These are phyloP conservation scores for Ammodramus savannarum DNA, from an alignment of 2,113 vertebrate genomes.

Conservation along the genomic window DNA sequence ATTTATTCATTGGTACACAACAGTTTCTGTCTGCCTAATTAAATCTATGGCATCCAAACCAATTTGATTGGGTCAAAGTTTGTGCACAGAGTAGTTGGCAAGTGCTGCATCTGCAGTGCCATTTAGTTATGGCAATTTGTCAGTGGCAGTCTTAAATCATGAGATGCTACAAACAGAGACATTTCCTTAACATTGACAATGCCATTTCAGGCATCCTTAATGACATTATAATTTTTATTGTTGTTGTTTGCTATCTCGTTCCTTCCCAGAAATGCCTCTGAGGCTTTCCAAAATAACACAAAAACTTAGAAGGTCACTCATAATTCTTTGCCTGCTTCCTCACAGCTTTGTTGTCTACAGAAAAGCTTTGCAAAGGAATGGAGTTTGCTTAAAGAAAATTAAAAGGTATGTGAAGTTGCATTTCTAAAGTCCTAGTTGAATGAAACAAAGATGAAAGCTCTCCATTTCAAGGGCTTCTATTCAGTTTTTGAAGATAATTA, in stretches of 20 bases:
- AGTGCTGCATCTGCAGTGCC: background rate
- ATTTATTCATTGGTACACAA: background rate
- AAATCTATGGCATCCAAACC: background rate
- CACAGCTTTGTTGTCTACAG: background rate
- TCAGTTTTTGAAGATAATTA: background rate
- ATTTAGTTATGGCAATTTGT: background rate
- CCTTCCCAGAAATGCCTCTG: background rate
- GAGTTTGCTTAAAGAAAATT: background rate
- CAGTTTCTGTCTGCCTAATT: slow-evolving; percentile 5
- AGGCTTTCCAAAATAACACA: background rate
- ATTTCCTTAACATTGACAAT: background rate
- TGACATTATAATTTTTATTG: background rate
- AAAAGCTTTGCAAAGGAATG: background rate
- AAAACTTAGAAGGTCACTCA: background rate
- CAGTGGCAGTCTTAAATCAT: background rate
- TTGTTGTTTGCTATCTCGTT: background rate
- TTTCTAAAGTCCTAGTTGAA: background rate
- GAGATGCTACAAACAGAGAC: background rate
- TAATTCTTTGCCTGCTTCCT: background rate
- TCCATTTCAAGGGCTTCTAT: background rate
- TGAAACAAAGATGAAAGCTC: slow-evolving; percentile 21
- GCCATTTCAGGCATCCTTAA: background rate
- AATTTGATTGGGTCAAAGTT: background rate
- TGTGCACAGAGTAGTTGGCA: background rate
- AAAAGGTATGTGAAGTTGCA: background rate